These are phyloP conservation scores for Glomeris maerens DNA, from an alignment of 1,140 invertebrate species.

Conservation along the genomic window DNA sequence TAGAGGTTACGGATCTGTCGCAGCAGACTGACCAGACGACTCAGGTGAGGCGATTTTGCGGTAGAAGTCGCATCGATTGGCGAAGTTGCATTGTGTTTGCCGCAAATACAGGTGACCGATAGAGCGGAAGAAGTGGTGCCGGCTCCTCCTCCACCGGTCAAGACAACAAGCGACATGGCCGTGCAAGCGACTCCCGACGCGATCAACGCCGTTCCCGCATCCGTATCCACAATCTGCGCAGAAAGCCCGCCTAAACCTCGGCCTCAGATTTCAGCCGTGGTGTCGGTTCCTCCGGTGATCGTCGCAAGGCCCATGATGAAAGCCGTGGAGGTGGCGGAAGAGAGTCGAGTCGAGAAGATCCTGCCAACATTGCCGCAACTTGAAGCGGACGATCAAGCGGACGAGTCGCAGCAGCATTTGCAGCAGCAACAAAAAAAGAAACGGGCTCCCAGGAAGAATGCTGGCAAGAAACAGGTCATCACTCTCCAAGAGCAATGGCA, in stretches of 20 bases:
- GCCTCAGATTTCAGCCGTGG: too few species aligned
- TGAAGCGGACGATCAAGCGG: background rate
- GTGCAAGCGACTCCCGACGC: slow-evolving; percentile 5
- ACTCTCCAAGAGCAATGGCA: background rate
- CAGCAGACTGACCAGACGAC: slow-evolving; percentile 2
- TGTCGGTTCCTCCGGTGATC: too few species aligned
- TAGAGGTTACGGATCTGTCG: background rate
- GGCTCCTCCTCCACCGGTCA: background rate
- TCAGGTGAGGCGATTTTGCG: background rate
- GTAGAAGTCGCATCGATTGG: too few species aligned
- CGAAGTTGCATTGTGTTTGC: too few species aligned
- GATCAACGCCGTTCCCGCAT: background rate
- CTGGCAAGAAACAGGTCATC: background rate
- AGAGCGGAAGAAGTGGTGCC: background rate
- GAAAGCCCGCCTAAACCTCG: background rate
- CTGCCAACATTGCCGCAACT: background rate
- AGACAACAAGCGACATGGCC: slow-evolving; percentile 5
- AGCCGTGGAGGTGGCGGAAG: background rate
- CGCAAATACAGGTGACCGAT: background rate
- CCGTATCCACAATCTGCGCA: too few species aligned
- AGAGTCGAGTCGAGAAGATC: background rate
- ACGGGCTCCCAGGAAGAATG: background rate
- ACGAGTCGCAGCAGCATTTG: slow-evolving; percentile 1
- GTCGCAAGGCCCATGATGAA: background rate
- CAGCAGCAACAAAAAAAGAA: too few species aligned